Evolutionary conservation across 2,797 vertebrate genomes (phyloP), one percentile per base, ranked within the genome.

Genomic region (Chelon labrosus): DNA sequence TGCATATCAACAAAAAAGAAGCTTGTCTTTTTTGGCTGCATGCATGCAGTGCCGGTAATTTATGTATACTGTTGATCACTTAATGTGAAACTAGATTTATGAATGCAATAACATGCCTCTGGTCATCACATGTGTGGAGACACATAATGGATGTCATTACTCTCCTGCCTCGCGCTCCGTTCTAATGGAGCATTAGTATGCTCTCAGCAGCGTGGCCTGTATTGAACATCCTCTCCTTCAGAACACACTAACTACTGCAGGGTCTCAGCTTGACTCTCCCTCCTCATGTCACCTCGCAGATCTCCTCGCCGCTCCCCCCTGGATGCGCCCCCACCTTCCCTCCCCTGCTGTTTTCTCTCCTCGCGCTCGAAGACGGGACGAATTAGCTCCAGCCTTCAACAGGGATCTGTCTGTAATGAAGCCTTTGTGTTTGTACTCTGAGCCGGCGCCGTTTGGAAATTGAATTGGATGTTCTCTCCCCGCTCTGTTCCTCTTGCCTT

Each of bases 391-490:
- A 80, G 77, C 82, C 65, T 90, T 89, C 86, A 85, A 75, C 82
- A 63, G 87, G 80, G 86, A 90, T 87, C 74, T 75, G 79, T 63
- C 78, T 79, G 84, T 89, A 91, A 92, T 91, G 89, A 92, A 91
- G 81, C 83, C 85, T 91, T 93, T 93, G 90, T 92, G 91, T 93
- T 91, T 93, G 92, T 83, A 90, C 91, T 84, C 75, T 88, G 87
- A 91, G 88, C 88, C 85, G 85, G 80, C 68, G 60, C 87, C 70
- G 50, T 80, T 88, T 89, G 20, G n/a, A 90, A 93, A 93, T 92
- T 91, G 89, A 91, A 92, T 90, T 83, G 90, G 85, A 91, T 92
- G 90, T 90, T 86, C 84, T 87, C 78, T 85, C 80, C 62, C 46
- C 65, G 84, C 86, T 90, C 78, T 31, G 84, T 86, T 90, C 83